Evolutionary conservation across 2,888 invertebrate species (phyloP).

Genomic region (Craniophora ligustri): DNA sequence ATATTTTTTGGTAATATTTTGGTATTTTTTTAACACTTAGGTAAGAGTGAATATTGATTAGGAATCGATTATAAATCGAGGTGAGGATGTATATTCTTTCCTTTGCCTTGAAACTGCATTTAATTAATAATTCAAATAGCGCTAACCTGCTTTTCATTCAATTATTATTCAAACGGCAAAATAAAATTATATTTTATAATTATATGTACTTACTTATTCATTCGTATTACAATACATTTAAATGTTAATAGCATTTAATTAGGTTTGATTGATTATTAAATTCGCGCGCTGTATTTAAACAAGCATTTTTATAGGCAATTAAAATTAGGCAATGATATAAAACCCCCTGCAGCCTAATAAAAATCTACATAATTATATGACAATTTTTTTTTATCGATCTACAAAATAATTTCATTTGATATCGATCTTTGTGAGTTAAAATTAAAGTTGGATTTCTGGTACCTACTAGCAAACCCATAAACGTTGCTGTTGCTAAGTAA

Average conservation of each 20-base stretch:
- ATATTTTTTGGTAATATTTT: conserved; percentile 25
- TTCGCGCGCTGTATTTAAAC: conserved; percentile 33
- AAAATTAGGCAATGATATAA: conserved; percentile 14
- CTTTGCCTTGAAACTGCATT: conserved; percentile 42
- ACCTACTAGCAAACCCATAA: too few relatives aligned
- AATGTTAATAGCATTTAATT: conserved; percentile 19
- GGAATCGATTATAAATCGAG: conserved; percentile 34
- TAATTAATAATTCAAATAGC: conserved; percentile 20
- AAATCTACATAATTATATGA: too few relatives aligned
- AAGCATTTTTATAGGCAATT: too few relatives aligned
- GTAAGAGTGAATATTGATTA: conserved; percentile 16
- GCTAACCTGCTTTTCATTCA: conserved; percentile 8
- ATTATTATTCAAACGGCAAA: conserved; percentile 2
- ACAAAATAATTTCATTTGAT: too few relatives aligned
- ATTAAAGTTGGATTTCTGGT: too few relatives aligned
- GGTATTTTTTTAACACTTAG: not conserved
- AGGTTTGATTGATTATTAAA: conserved; percentile 46
- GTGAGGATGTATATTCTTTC: conserved; percentile 46
- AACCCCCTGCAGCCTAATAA: conserved; percentile 18
- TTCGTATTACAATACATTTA: conserved; percentile 29
- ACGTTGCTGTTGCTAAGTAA: too few relatives aligned
- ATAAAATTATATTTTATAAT: not conserved
- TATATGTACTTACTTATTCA: too few relatives aligned
- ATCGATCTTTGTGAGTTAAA: too few relatives aligned
- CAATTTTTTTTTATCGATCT: too few relatives aligned